Percentiles rank a stretch among this genome's conserved stretches.
These are phyloP conservation scores for Sylvilagus bachmani DNA, from an alignment of 2,113 vertebrate species.

Conservation along the genomic window DNA sequence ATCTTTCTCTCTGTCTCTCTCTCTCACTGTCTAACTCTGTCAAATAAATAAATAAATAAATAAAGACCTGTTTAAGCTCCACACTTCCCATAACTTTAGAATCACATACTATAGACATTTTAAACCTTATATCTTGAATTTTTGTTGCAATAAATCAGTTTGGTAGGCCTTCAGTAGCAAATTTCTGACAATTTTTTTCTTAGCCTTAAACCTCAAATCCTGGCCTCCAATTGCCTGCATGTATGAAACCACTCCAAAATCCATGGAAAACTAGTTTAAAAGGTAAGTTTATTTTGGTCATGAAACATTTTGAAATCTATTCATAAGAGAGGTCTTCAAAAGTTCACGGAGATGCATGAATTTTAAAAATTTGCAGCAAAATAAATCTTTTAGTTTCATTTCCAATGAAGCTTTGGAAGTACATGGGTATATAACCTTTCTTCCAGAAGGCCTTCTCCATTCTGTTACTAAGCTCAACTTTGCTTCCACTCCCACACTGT, in stretches of 20 bases:
- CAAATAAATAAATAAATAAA: too few species aligned
- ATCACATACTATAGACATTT: neutral
- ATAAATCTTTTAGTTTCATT: too few species aligned
- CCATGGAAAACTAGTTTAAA: too few species aligned
- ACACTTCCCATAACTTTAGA: neutral
- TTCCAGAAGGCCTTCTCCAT: neutral
- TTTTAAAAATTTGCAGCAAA: too few species aligned
- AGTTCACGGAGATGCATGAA: too few species aligned
- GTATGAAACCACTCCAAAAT: too few species aligned
- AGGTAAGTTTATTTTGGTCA: too few species aligned
- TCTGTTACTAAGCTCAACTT: neutral
- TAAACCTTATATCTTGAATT: neutral
- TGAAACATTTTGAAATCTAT: too few species aligned
- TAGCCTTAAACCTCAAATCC: neutral
- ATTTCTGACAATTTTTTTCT: neutral
- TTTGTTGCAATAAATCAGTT: neutral
- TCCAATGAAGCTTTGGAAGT: too few species aligned
- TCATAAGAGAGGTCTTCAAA: too few species aligned
- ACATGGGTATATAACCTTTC: rapidly evolving
- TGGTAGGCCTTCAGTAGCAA: neutral
- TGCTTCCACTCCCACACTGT: neutral
- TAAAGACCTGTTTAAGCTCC: neutral
- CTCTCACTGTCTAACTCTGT: too few species aligned
- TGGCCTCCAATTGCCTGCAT: neutral
- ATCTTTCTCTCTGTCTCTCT: too few species aligned